Conservation (phyloP, 2,888 invertebrate species). For the Tortricodes alternella region DNA sequence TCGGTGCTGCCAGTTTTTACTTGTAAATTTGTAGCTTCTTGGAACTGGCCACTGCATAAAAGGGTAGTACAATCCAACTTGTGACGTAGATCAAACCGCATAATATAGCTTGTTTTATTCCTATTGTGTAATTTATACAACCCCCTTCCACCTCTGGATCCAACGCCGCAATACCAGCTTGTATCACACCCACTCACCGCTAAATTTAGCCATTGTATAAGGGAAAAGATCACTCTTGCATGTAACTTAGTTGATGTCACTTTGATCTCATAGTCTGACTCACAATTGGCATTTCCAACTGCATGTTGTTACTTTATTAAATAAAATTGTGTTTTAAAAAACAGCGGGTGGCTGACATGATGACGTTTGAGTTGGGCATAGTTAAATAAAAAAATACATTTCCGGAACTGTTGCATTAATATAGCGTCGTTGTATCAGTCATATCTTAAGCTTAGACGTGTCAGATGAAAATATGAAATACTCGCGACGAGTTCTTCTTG, state of each 20-base stretch:
- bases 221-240: constrained; percentile 13
- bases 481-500: not conserved
- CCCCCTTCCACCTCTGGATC: constrained; percentile 1
- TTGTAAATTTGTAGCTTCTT: no score
- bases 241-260: constrained; percentile 34
- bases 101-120: not conserved
- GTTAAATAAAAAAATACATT: not conserved
- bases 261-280: constrained; percentile 34
- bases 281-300: constrained; percentile 21
- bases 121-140: not conserved
- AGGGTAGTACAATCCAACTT: not conserved
- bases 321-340: not conserved
- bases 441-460: no score
- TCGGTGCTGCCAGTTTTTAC: no score
- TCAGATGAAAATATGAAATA: no score
- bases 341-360: not conserved
- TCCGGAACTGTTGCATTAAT: not conserved
- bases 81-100: not conserved
- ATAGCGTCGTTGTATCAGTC: not conserved
- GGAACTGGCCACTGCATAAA: no score
- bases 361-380: not conserved
- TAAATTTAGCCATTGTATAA: constrained; percentile 29
- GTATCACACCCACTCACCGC: constrained; percentile 16
- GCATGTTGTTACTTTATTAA: not conserved
- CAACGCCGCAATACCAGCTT: not conserved